Percentiles rank a stretch among this genome's conserved stretches.
phyloP scores from a whole-genome alignment of 2,888 invertebrate species.

The Schizotus pectinicornis region DNA sequence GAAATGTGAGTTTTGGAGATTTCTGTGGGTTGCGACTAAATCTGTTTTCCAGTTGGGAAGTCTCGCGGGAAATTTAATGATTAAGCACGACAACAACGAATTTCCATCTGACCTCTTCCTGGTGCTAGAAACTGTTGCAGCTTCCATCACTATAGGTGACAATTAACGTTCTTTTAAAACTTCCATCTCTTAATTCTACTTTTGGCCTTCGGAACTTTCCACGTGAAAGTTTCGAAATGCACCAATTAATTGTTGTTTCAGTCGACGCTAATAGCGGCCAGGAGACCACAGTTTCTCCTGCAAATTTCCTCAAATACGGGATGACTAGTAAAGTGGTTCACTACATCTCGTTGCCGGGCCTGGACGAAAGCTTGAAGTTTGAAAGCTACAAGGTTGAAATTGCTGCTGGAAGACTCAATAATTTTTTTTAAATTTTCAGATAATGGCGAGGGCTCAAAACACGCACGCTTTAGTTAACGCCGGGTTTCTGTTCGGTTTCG shows the following conservation, averaged over 20 bases:
- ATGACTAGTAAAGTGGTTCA: conserved; percentile 56
- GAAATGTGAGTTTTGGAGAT: conserved; percentile 64
- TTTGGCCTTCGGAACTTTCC: too few species aligned
- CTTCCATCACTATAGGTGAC: conserved; percentile 54
- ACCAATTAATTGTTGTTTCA: too few species aligned
- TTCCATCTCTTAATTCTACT: too few species aligned
- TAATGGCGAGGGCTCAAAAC: conserved; percentile 72
- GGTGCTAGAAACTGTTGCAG: conserved; percentile 65
- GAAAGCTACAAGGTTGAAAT: conserved; percentile 47
- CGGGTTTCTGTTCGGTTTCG: conserved; percentile 68
- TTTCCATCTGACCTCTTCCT: conserved; percentile 77
- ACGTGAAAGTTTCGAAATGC: too few species aligned
- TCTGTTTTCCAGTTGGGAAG: conserved; percentile 64
- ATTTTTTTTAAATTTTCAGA: conserved; percentile 57
- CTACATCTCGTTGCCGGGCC: conserved; percentile 59
- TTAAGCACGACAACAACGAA: conserved; percentile 69
- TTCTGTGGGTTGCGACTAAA: too few species aligned
- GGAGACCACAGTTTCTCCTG: too few species aligned
- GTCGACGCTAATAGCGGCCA: too few species aligned
- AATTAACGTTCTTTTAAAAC: too few species aligned
- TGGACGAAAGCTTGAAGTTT: conserved; percentile 53
- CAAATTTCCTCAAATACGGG: too few species aligned
- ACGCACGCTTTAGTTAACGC: conserved; percentile 76
- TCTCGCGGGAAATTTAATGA: conserved; percentile 71
- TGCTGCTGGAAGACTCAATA: neutral